Evolutionary conservation across 2,888 invertebrate genomes (phyloP).

Genomic region (Athalia cordata): DNA sequence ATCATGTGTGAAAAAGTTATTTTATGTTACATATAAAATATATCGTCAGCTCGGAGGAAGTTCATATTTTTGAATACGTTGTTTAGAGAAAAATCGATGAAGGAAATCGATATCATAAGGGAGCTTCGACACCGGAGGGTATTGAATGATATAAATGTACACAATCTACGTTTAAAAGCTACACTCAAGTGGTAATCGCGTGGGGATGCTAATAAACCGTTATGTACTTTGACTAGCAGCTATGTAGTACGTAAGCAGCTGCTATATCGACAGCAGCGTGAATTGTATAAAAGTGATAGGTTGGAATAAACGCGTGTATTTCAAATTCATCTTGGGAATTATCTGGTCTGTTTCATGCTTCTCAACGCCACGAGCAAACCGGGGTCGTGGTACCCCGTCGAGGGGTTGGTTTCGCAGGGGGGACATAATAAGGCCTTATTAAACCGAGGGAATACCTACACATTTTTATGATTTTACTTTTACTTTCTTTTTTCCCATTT

Average conservation of each 20-base stretch:
- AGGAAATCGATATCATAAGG: background rate
- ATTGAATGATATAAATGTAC: background rate
- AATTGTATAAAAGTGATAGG: constrained; percentile 30
- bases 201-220: constrained; percentile 49
- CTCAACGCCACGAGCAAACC: background rate
- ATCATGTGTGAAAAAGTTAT: too few species aligned
- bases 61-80: constrained; percentile 4
- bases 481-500: background rate
- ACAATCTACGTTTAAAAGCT: background rate
- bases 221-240: background rate
- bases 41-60: too few species aligned
- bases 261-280: background rate
- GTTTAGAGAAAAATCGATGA: constrained; percentile 10
- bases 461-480: background rate
- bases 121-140: background rate
- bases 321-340: constrained; percentile 43
- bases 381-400: constrained; percentile 29
- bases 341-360: constrained; percentile 29
- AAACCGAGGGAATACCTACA: constrained; percentile 11
- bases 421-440: constrained; percentile 37
- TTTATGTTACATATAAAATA: too few species aligned
- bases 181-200: constrained; percentile 41
- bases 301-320: constrained; percentile 33
- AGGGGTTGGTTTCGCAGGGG: constrained; percentile 52
- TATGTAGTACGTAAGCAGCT: background rate